Evolutionary conservation across 2,797 vertebrate genomes (phyloP).

Genomic region (Poliocrania exsul): DNA sequence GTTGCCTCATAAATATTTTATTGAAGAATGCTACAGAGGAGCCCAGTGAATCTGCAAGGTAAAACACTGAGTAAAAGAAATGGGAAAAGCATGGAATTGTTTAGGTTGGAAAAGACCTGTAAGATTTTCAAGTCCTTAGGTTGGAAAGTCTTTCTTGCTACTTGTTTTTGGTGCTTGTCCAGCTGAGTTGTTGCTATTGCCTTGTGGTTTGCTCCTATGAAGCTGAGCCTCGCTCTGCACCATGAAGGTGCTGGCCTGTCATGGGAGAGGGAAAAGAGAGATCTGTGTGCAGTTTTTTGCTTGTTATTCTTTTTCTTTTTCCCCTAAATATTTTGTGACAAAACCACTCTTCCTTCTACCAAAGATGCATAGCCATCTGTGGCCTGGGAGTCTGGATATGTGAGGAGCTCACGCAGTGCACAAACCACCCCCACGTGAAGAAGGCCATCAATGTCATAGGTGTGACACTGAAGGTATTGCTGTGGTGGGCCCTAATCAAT

Average conservation of each 20-base stretch:
- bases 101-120: not conserved
- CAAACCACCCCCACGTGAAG: slow-evolving; percentile 88
- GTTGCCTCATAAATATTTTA: slow-evolving; percentile 90
- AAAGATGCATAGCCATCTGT: slow-evolving; percentile 91
- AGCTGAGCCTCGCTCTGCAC: not conserved
- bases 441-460: slow-evolving; percentile 95
- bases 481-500: not conserved
- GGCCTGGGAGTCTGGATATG: slow-evolving; percentile 96
- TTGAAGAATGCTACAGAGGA: slow-evolving; percentile 92
- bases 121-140: not conserved
- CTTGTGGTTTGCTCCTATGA: not conserved
- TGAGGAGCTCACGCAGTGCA: slow-evolving; percentile 90
- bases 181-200: not conserved
- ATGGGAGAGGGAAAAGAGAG: not conserved
- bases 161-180: not conserved
- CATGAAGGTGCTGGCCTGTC: not conserved
- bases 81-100: not conserved
- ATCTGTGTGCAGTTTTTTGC: not conserved
- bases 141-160: not conserved
- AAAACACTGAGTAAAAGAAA: slow-evolving; percentile 51
- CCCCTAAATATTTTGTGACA: not conserved
- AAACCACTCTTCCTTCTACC: slow-evolving; percentile 1
- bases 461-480: slow-evolving; percentile 94
- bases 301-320: fast-evolving
- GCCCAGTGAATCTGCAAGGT: slow-evolving; percentile 93